Evolutionary conservation across 2,113 vertebrate genomes (phyloP).

Genomic region (Tenrec ecaudatus): DNA sequence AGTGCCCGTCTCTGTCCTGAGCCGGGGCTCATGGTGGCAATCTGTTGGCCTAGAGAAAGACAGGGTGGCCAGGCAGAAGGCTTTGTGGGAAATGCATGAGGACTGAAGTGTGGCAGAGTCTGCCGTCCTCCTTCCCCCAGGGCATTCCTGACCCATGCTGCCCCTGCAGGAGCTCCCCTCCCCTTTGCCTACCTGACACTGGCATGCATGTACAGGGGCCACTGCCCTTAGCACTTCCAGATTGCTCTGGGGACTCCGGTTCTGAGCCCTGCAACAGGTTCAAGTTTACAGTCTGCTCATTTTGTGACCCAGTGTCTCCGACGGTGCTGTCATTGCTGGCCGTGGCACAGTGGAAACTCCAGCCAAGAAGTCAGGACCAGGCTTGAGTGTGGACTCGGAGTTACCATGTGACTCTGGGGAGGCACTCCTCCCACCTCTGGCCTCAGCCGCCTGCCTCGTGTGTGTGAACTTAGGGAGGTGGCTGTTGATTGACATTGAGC

Average conservation of each 20-base stretch:
- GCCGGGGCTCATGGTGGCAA: not conserved
- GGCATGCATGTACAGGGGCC: no score
- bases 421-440: not conserved
- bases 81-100: rapidly evolving
- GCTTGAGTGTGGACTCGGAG: not conserved
- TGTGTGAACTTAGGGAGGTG: not conserved
- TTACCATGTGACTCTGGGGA: not conserved
- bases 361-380: not conserved
- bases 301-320: not conserved
- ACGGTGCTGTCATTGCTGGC: not conserved
- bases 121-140: not conserved
- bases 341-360: not conserved
- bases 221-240: not conserved
- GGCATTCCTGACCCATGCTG: not conserved
- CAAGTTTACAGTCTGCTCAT: not conserved
- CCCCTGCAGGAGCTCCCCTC: not conserved
- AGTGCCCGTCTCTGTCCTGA: not conserved
- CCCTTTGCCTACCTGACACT: not conserved
- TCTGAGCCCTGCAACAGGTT: not conserved
- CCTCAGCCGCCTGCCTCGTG: not conserved
- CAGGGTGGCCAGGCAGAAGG: rapidly evolving
- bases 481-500: not conserved
- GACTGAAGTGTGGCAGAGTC: not conserved
- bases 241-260: not conserved
- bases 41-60: not conserved